These are phyloP conservation scores for Muntiacus reevesi DNA, from an alignment of 2,113 vertebrate species.

Conservation along the genomic window DNA sequence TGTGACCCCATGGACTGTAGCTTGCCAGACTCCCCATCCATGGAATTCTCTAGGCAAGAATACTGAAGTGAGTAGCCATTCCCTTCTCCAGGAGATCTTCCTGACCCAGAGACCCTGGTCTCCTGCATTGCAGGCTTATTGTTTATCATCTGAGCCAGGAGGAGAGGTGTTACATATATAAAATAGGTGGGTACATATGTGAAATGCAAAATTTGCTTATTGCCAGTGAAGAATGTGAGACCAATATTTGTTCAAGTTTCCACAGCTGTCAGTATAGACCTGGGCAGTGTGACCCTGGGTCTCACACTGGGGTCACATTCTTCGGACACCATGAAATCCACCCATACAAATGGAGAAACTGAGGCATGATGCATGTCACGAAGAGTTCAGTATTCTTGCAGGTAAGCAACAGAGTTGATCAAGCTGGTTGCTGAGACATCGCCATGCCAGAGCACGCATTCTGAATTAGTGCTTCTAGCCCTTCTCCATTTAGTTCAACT, in stretches of 20 bases:
- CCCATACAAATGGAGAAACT: not conserved
- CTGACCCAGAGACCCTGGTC: not conserved
- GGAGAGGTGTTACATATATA: not conserved
- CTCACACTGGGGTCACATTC: not conserved
- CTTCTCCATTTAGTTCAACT: not conserved
- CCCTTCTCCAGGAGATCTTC: not conserved
- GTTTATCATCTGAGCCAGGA: not conserved
- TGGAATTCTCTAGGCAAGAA: not conserved
- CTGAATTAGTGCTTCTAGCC: not conserved
- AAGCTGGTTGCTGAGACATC: not conserved
- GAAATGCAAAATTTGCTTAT: not conserved
- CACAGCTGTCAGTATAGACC: not conserved
- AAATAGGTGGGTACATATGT: not conserved
- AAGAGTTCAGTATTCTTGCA: not conserved
- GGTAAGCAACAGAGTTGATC: not conserved
- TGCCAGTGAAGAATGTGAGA: not conserved
- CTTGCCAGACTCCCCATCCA: not conserved
- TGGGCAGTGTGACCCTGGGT: not conserved
- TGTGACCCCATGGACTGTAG: not conserved
- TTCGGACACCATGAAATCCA: not conserved
- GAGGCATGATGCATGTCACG: accelerated
- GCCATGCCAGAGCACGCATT: not conserved
- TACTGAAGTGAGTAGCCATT: not conserved
- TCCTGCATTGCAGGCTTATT: not conserved
- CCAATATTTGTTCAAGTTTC: not conserved